A percentile compares a stretch with the other conserved stretches of the same genome.
Evolutionary conservation across 2,797 vertebrate species (phyloP).

Genomic region (Kryptolebias ocellatus): DNA sequence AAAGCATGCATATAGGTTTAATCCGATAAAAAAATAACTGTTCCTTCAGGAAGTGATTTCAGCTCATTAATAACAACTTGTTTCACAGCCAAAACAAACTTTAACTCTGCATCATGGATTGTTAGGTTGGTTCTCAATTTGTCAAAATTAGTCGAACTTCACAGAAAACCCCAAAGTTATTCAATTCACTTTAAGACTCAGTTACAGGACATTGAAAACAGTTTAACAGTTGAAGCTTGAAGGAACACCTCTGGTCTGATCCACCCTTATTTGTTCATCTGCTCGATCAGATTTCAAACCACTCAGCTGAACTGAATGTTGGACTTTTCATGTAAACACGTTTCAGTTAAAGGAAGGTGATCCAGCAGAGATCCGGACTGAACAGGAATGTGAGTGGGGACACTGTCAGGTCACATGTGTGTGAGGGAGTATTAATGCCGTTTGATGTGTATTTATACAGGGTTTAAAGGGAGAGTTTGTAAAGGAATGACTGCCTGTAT

Average conservation of each 20-base stretch:
- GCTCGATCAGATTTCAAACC: constrained; percentile 44
- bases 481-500: constrained; percentile 7
- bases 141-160: no score
- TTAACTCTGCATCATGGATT: no score
- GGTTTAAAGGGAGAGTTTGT: constrained; percentile 9
- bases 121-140: no score
- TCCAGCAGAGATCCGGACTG: constrained; percentile 15
- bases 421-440: constrained; percentile 6
- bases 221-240: no score
- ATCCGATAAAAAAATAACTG: no score
- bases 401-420: neutral
- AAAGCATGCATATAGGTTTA: no score
- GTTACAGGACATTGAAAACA: no score
- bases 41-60: no score
- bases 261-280: constrained; percentile 63
- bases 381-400: constrained; percentile 15
- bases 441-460: constrained; percentile 36
- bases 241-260: constrained; percentile 1
- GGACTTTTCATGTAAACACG: constrained; percentile 16
- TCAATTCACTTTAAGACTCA: no score
- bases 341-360: constrained; percentile 2
- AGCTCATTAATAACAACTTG: no score
- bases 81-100: no score
- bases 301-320: constrained; percentile 3
- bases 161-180: no score